phyloP scores from a whole-genome alignment of 2,797 vertebrate species.

The Rhinella marina region DNA sequence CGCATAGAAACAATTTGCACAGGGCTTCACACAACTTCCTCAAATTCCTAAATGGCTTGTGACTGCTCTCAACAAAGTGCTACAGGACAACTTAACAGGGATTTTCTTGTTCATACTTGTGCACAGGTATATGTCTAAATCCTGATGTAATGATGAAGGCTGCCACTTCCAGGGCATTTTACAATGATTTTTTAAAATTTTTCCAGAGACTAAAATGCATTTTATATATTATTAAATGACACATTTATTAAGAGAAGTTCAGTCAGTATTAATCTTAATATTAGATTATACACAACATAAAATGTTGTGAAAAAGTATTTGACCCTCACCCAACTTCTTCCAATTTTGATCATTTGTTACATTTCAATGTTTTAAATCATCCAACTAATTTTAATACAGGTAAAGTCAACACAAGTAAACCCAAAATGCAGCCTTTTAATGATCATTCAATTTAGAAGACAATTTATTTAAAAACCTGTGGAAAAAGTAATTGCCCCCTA shows the following conservation, averaged over 20 bases:
- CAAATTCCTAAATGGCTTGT: constrained; percentile 77
- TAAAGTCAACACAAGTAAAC: too few relatives aligned
- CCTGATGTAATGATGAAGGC: constrained; percentile 24
- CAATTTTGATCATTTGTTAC: too few relatives aligned
- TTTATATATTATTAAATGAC: not conserved
- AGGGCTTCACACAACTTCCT: constrained; percentile 67
- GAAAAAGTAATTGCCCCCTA: too few relatives aligned
- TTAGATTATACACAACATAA: too few relatives aligned
- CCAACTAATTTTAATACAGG: too few relatives aligned
- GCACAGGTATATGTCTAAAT: constrained; percentile 70
- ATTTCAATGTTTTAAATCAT: too few relatives aligned
- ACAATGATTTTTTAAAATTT: not conserved
- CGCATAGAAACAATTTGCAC: constrained; percentile 65
- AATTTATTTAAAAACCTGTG: too few relatives aligned
- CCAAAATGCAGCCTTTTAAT: too few relatives aligned
- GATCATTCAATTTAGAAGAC: too few relatives aligned
- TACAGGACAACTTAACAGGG: constrained; percentile 85
- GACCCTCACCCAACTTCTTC: too few relatives aligned
- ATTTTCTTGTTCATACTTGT: constrained; percentile 87
- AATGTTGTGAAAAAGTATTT: too few relatives aligned
- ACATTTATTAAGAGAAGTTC: not conserved
- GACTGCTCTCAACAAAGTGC: constrained; percentile 77
- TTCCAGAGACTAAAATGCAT: not conserved
- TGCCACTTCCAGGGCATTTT: not conserved
- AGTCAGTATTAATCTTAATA: not conserved